These are phyloP conservation scores for Mobula birostris DNA, from an alignment of 2,113 vertebrate species.

Conservation along the genomic window DNA sequence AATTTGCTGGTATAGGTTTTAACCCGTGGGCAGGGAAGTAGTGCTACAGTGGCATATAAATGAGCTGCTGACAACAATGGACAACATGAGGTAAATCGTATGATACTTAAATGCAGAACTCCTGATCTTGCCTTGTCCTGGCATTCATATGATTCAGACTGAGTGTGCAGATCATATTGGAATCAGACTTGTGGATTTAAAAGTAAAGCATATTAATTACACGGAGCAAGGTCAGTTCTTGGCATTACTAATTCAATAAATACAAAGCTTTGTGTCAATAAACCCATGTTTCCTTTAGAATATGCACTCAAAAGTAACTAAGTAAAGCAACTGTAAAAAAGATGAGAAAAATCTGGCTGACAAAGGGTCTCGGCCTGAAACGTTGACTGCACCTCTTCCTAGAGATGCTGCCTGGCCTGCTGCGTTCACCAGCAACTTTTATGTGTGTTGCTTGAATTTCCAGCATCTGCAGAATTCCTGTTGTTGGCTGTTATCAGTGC, in stretches of 20 bases:
- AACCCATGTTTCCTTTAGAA: background rate
- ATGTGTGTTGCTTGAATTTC: too few species aligned
- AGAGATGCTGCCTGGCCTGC: too few species aligned
- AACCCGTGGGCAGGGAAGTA: background rate
- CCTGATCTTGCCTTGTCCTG: background rate
- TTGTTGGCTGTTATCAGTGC: background rate
- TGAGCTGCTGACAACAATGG: background rate
- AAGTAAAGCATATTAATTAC: constrained; percentile 9
- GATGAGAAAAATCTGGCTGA: background rate
- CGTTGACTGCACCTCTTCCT: too few species aligned
- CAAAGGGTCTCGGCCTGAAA: too few species aligned
- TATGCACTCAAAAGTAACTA: background rate
- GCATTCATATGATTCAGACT: background rate
- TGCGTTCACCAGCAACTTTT: too few species aligned
- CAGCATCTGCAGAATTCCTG: too few species aligned
- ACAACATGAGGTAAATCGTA: background rate
- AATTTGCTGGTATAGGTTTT: background rate
- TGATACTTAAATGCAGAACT: background rate
- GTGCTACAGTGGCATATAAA: too few species aligned
- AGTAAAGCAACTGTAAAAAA: background rate
- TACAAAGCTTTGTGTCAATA: background rate
- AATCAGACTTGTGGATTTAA: background rate
- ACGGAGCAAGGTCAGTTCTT: background rate
- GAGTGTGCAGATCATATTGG: background rate
- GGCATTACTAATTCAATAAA: constrained; percentile 14